Evolutionary conservation across 2,797 vertebrate genomes (phyloP).

Genomic region (Sciaenops ocellatus): DNA sequence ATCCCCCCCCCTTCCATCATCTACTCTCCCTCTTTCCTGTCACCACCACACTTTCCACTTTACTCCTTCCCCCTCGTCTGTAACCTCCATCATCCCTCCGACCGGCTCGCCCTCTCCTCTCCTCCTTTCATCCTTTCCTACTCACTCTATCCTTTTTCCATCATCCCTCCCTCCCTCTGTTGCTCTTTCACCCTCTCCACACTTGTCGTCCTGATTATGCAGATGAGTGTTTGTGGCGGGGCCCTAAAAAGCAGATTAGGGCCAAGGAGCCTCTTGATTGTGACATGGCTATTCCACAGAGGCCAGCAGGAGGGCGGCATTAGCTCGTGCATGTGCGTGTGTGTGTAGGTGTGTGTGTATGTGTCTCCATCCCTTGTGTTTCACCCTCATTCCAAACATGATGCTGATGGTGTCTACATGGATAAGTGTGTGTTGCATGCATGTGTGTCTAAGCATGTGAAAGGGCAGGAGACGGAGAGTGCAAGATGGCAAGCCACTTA

Average conservation of each 20-base stretch:
- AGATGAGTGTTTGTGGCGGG: constrained; percentile 81
- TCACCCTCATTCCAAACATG: constrained; percentile 45
- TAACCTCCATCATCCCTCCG: constrained; percentile 17
- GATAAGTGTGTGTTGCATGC: constrained; percentile 34
- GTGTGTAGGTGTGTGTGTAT: constrained; percentile 22
- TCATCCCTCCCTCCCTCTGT: constrained; percentile 13
- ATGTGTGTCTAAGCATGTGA: constrained; percentile 47
- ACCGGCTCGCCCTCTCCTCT: constrained; percentile 28
- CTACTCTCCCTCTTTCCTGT: constrained; percentile 17
- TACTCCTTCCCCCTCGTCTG: constrained; percentile 19
- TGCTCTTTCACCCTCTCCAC: constrained; percentile 84
- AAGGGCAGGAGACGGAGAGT: constrained; percentile 41
- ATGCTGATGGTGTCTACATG: constrained; percentile 32
- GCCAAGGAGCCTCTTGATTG: constrained; percentile 80
- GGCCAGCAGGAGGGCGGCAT: constrained; percentile 73
- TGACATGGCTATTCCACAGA: constrained; percentile 85
- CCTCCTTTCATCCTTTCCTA: constrained; percentile 18
- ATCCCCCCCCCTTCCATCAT: background rate
- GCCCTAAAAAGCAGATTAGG: constrained; percentile 87
- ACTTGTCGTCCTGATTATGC: constrained; percentile 89
- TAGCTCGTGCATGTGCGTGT: constrained; percentile 64
- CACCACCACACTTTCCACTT: constrained; percentile 15
- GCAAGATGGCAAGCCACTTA: constrained; percentile 73
- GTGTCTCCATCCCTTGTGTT: constrained; percentile 45
- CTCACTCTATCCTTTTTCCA: constrained; percentile 37